Conservation (phyloP, 2,888 invertebrate species). For the Malachius bipustulatus region DNA sequence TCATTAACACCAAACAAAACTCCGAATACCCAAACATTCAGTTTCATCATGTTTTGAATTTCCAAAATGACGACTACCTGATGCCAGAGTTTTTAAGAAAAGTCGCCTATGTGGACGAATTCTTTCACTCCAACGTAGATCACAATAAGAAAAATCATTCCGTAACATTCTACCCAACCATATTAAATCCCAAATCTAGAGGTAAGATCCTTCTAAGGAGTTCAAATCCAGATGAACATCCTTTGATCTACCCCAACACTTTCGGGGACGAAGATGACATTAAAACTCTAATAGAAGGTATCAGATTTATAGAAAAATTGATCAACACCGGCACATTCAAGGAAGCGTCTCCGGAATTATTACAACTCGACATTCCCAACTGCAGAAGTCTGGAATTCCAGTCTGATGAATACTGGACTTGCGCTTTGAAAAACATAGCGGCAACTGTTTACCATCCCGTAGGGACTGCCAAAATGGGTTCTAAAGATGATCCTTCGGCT, state of each 20-base stretch:
- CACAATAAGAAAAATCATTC: constrained; percentile 13
- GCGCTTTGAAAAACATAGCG: constrained; percentile 31
- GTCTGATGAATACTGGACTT: constrained; percentile 41
- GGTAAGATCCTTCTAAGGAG: constrained; percentile 45
- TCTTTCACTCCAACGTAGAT: constrained; percentile 13
- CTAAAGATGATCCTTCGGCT: constrained; percentile 41
- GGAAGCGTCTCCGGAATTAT: constrained; percentile 30
- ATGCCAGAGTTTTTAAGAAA: constrained; percentile 13
- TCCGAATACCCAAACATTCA: constrained; percentile 42
- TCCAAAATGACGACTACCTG: constrained; percentile 26
- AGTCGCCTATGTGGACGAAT: constrained; percentile 27
- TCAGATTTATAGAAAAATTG: constrained; percentile 35
- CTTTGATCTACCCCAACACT: constrained; percentile 52
- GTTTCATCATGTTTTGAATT: constrained; percentile 20
- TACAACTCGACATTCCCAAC: constrained; percentile 36
- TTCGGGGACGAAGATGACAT: constrained; percentile 45
- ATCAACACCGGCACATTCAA: constrained; percentile 35
- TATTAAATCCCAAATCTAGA: constrained; percentile 39
- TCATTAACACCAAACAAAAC: constrained; percentile 38
- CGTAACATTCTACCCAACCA: constrained; percentile 15
- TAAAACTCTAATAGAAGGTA: constrained; percentile 39
- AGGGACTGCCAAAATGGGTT: constrained; percentile 57
- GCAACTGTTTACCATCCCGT: constrained; percentile 27
- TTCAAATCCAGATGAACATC: constrained; percentile 44
- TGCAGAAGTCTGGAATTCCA: constrained; percentile 35